Percentiles rank a stretch among this genome's conserved stretches.
Evolutionary conservation across 2,113 vertebrate genomes (phyloP).

Genomic region (Scytalopus superciliaris): DNA sequence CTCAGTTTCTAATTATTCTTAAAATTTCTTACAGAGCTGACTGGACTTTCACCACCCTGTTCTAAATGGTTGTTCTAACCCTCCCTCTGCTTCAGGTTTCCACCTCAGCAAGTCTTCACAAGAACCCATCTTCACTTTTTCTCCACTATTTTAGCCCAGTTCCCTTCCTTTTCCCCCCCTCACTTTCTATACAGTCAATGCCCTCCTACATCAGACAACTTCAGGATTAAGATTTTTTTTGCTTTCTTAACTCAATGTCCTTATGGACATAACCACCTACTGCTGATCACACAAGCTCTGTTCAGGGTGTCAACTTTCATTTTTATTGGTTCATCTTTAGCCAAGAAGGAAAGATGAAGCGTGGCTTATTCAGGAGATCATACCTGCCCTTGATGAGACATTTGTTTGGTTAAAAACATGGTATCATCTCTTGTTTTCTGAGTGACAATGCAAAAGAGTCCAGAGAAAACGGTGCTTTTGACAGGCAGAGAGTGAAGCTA

Average conservation of each 20-base stretch:
- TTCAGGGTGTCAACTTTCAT: background rate
- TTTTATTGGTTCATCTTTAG: background rate
- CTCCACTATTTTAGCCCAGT: background rate
- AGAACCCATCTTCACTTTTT: background rate
- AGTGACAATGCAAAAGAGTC: background rate
- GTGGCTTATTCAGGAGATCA: background rate
- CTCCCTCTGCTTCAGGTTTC: background rate
- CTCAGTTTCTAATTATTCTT: background rate
- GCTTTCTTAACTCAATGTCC: background rate
- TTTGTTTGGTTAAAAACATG: background rate
- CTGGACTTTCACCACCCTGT: background rate
- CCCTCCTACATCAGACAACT: background rate
- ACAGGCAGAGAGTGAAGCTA: background rate
- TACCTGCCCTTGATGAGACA: background rate
- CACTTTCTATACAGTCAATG: fast-evolving
- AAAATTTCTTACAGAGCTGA: background rate
- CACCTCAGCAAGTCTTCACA: background rate
- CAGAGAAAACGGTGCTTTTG: background rate
- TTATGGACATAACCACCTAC: background rate
- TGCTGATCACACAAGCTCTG: background rate
- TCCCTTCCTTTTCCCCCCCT: background rate
- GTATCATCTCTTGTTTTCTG: background rate
- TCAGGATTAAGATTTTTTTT: background rate
- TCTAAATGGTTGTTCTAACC: background rate
- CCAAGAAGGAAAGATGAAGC: background rate